These are phyloP conservation scores for Porites cylindrica DNA, from an alignment of 92 coral and sea anemone genomes.

Conservation along the genomic window DNA sequence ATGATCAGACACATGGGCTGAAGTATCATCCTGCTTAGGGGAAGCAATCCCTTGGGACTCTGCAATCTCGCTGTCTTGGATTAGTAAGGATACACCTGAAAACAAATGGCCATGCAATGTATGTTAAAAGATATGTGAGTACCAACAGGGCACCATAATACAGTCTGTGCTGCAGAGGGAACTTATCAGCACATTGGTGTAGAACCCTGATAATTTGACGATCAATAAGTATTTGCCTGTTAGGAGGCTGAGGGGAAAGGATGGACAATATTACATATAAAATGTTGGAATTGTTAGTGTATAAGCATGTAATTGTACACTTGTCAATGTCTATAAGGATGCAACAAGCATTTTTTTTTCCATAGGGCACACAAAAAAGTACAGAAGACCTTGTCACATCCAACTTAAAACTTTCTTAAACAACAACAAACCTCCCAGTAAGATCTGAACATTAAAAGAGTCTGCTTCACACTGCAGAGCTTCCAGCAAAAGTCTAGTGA, in stretches of 20 bases:
- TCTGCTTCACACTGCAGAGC: slow-evolving; percentile 96
- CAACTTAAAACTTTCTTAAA: not conserved
- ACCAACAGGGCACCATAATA: not conserved
- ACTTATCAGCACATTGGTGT: too few species aligned
- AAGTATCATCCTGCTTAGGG: slow-evolving; percentile 36
- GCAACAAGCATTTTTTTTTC: not conserved
- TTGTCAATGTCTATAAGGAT: too few species aligned
- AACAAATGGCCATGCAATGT: not conserved
- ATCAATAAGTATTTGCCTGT: too few species aligned
- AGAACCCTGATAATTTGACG: too few species aligned
- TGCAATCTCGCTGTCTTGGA: slow-evolving; percentile 93
- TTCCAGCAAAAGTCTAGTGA: slow-evolving; percentile 85
- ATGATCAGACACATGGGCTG: slow-evolving; percentile 18
- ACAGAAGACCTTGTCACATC: too few species aligned
- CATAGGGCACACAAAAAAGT: too few species aligned
- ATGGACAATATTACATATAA: too few species aligned
- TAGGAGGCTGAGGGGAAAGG: too few species aligned
- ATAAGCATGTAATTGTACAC: not conserved
- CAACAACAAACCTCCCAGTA: slow-evolving; percentile 85
- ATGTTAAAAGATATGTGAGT: not conserved
- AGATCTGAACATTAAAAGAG: slow-evolving; percentile 94
- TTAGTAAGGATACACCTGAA: slow-evolving; percentile 78
- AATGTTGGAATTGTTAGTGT: too few species aligned
- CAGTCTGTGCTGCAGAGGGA: too few species aligned
- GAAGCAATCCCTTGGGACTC: slow-evolving; percentile 70